These are phyloP conservation scores for Notothenia coriiceps DNA, from an alignment of 2,113 vertebrate species.

Conservation along the genomic window DNA sequence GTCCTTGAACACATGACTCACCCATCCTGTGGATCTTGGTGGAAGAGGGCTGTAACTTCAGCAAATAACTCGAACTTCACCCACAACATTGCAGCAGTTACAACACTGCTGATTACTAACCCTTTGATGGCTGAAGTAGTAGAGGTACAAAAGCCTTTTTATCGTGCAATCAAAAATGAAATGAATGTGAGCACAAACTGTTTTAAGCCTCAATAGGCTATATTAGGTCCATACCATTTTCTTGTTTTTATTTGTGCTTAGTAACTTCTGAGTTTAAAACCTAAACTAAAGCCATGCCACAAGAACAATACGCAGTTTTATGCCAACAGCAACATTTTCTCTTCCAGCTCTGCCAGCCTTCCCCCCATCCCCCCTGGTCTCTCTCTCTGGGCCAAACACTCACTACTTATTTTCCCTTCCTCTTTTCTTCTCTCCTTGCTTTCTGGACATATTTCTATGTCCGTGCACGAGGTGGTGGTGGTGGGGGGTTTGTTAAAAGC, in stretches of 20 bases:
- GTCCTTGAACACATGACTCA: conserved; percentile 82
- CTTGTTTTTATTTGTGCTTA: conserved; percentile 34
- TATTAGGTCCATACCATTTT: not conserved
- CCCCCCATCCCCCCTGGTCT: conserved; percentile 40
- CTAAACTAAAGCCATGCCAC: conserved; percentile 53
- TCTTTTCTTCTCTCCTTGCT: conserved; percentile 34
- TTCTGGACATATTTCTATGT: conserved; percentile 37
- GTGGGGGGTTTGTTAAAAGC: conserved; percentile 31
- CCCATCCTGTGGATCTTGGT: conserved; percentile 78
- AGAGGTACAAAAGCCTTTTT: conserved; percentile 31
- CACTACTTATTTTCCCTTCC: conserved; percentile 67
- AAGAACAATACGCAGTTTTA: conserved; percentile 77
- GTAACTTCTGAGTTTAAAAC: conserved; percentile 69
- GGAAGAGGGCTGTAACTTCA: conserved; percentile 76
- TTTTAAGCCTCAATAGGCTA: not conserved
- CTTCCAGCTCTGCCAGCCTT: conserved; percentile 62
- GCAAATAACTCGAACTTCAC: conserved; percentile 72
- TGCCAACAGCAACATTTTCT: conserved; percentile 81
- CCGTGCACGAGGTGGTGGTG: not conserved
- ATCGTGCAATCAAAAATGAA: conserved; percentile 1
- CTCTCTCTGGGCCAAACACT: conserved; percentile 55
- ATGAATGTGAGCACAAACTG: not conserved
- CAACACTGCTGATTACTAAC: conserved; percentile 52
- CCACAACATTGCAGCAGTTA: conserved; percentile 52
- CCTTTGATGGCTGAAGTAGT: conserved; percentile 59